Evolutionary conservation across 2,888 invertebrate species (phyloP).

Genomic region (Psococerastis gibbosa): DNA sequence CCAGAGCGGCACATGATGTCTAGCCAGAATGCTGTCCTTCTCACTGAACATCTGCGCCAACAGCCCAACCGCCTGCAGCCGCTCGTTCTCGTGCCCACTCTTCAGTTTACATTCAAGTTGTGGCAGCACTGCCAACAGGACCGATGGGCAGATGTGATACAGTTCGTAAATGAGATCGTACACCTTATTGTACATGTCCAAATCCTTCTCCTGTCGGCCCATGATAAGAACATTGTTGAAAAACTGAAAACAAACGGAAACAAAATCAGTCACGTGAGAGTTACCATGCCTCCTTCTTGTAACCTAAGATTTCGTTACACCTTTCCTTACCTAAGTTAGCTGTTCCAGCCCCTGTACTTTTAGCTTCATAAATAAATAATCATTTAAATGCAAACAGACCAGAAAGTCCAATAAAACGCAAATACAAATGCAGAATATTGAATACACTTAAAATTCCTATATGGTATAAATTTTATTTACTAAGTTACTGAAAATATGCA

Average conservation of each 20-base stretch:
- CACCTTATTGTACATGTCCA: constrained; percentile 63
- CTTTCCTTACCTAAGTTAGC: too few relatives aligned
- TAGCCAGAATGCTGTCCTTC: constrained; percentile 72
- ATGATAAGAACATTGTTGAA: constrained; percentile 89
- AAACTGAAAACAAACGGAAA: constrained; percentile 40
- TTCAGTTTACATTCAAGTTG: constrained; percentile 91
- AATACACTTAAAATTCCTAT: too few relatives aligned
- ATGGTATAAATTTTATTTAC: too few relatives aligned
- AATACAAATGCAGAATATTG: too few relatives aligned
- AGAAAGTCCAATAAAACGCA: too few relatives aligned
- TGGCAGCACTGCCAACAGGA: constrained; percentile 73
- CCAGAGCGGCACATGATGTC: constrained; percentile 75
- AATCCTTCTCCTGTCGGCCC: constrained; percentile 70
- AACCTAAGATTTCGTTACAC: too few relatives aligned
- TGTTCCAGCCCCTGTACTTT: too few relatives aligned
- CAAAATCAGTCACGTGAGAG: not conserved
- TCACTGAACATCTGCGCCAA: constrained; percentile 95
- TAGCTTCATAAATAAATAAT: too few relatives aligned
- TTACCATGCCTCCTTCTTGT: too few relatives aligned
- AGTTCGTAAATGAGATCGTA: constrained; percentile 94
- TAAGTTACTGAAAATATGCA: too few relatives aligned
- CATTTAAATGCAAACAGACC: too few relatives aligned
- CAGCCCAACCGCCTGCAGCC: constrained; percentile 71
- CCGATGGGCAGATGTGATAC: constrained; percentile 76
- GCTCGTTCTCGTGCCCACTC: constrained; percentile 73